phyloP scores from a whole-genome alignment of 1,140 invertebrate genomes.

The Aphaenogaster floridana region DNA sequence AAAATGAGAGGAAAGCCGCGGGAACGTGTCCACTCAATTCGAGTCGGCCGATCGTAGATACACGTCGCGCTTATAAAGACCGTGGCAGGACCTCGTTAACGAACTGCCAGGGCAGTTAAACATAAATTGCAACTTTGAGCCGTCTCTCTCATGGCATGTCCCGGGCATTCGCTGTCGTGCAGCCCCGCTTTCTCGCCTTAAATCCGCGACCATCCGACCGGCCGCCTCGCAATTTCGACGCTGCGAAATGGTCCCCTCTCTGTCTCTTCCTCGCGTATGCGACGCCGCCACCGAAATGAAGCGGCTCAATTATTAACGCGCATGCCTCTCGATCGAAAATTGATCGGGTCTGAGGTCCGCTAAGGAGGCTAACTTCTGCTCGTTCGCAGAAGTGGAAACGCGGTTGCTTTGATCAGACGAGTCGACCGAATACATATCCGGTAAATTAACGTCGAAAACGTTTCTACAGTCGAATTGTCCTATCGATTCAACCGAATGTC shows the following conservation, averaged over 20 bases:
- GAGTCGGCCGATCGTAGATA: constrained; percentile 75
- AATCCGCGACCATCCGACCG: constrained; percentile 67
- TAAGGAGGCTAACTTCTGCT: not conserved
- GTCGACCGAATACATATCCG: not conserved
- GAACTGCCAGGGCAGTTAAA: constrained; percentile 78
- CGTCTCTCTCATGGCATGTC: constrained; percentile 63
- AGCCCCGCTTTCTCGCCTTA: constrained; percentile 73
- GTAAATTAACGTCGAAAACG: constrained; percentile 21
- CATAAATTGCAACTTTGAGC: constrained; percentile 78
- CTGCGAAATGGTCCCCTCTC: constrained; percentile 32
- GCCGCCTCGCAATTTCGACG: constrained; percentile 64
- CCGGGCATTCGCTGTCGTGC: constrained; percentile 30
- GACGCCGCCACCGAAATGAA: constrained; percentile 60
- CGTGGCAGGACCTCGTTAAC: constrained; percentile 78
- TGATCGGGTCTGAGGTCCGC: constrained; percentile 5
- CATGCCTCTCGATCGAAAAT: constrained; percentile 56
- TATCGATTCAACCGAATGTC: not conserved
- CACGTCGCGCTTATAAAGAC: constrained; percentile 79
- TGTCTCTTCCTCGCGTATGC: not conserved
- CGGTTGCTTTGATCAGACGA: constrained; percentile 36
- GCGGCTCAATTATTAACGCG: constrained; percentile 61
- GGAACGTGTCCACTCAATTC: constrained; percentile 76
- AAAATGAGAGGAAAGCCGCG: constrained; percentile 71
- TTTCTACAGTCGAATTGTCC: not conserved
- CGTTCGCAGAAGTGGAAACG: constrained; percentile 37